Evolutionary conservation across 2,797 vertebrate genomes (phyloP).

Genomic region (Pseudochirops cupreus): DNA sequence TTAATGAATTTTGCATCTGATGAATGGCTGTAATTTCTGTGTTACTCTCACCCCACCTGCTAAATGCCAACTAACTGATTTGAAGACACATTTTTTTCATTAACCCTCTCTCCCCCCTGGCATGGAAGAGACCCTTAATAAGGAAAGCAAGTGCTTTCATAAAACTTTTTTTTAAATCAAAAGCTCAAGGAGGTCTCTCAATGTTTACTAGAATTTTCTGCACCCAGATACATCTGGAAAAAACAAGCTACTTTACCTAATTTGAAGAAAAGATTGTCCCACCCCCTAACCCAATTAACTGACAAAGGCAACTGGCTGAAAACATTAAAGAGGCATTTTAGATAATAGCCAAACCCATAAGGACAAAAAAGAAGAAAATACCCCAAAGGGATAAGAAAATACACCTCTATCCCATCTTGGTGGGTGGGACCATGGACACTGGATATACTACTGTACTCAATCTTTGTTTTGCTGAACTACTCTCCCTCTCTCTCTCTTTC

Average conservation of each 20-base stretch:
- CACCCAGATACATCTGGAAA: neutral
- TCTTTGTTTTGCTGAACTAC: neutral
- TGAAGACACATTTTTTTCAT: neutral
- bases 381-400: neutral
- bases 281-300: neutral
- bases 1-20: neutral
- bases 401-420: fast-evolving
- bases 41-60: neutral
- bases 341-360: neutral
- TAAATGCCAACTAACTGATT: neutral
- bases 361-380: too few relatives aligned
- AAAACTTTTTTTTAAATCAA: neutral
- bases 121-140: neutral
- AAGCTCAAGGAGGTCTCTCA: neutral
- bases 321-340: neutral
- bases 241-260: neutral
- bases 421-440: neutral
- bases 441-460: neutral
- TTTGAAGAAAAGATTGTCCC: neutral
- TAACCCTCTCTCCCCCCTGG: neutral
- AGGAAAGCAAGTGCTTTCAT: neutral
- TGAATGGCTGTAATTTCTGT: neutral
- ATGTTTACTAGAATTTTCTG: neutral
- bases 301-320: neutral
- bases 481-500: too few relatives aligned